Conservation (phyloP, 2,113 vertebrate species). For the Paradisaea rubra region DNA sequence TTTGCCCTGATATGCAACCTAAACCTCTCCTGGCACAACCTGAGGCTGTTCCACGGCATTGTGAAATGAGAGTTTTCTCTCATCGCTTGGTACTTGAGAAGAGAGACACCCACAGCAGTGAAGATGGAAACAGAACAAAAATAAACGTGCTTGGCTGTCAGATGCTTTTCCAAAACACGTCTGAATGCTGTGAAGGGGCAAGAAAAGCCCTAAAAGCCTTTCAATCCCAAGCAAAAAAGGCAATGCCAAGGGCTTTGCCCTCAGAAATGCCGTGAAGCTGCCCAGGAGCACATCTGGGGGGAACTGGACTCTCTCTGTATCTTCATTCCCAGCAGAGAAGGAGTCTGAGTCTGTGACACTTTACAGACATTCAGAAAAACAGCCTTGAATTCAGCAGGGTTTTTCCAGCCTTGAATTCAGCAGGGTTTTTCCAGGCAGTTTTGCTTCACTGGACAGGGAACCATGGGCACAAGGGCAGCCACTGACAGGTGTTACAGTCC, state of each 20-base stretch:
- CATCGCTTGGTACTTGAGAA: background rate
- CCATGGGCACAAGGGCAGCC: background rate
- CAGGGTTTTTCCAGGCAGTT: background rate
- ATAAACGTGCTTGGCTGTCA: background rate
- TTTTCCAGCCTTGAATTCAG: background rate
- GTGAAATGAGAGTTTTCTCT: background rate
- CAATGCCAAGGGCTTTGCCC: background rate
- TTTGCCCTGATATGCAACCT: background rate
- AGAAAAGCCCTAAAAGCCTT: background rate
- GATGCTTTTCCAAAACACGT: background rate
- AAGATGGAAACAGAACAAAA: background rate
- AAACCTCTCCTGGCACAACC: background rate
- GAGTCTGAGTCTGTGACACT: background rate
- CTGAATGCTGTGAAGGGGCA: background rate
- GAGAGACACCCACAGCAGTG: background rate
- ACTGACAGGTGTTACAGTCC: accelerated
- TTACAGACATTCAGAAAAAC: background rate
- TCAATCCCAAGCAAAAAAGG: background rate
- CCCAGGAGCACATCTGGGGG: background rate
- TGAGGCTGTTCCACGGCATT: background rate
- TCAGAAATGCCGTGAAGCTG: background rate
- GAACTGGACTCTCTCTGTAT: accelerated
- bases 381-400: background rate
- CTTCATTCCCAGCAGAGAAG: background rate
- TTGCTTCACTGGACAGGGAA: background rate